A percentile compares a stretch with the other conserved stretches of the same genome.
Evolutionary conservation across 2,888 invertebrate species (phyloP).

Genomic region (Heliconius aoede): DNA sequence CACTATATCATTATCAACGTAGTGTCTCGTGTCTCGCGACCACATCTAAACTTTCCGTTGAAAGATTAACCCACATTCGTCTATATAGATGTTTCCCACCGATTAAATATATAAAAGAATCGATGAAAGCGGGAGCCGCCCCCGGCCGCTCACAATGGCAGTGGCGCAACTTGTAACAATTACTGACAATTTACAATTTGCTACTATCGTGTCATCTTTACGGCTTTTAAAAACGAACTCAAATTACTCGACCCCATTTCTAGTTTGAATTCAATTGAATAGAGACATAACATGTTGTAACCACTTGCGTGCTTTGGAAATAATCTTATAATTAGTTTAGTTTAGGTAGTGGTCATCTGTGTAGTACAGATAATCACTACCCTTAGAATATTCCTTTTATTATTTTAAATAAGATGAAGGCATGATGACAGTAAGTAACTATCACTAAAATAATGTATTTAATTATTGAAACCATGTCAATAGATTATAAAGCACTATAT

Average conservation of each 20-base stretch:
- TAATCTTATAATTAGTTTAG: too few species aligned
- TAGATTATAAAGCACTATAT: too few species aligned
- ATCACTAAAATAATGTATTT: too few species aligned
- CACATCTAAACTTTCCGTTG: conserved; percentile 54
- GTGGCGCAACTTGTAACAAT: conserved; percentile 67
- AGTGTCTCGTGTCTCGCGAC: not conserved
- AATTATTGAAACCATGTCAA: too few species aligned
- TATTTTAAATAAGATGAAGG: too few species aligned
- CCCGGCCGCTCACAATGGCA: conserved; percentile 59
- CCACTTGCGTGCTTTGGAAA: not conserved
- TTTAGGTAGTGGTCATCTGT: too few species aligned
- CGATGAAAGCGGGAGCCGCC: conserved; percentile 56
- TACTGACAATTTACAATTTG: conserved; percentile 58
- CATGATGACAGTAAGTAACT: too few species aligned
- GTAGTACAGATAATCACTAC: too few species aligned
- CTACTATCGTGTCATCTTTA: conserved; percentile 56
- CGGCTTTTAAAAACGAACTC: conserved; percentile 55
- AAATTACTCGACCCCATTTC: conserved; percentile 60
- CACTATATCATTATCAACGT: not conserved
- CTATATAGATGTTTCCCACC: conserved; percentile 57
- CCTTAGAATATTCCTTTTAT: too few species aligned
- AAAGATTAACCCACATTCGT: conserved; percentile 53
- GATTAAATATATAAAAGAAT: conserved; percentile 52
- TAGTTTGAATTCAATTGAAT: conserved; percentile 35
- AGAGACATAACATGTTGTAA: conserved; percentile 37